Evolutionary conservation across 1,140 invertebrate genomes (phyloP), one percentile per base, ranked within the genome.

Genomic region (Ptiloglossa arizonensis): DNA sequence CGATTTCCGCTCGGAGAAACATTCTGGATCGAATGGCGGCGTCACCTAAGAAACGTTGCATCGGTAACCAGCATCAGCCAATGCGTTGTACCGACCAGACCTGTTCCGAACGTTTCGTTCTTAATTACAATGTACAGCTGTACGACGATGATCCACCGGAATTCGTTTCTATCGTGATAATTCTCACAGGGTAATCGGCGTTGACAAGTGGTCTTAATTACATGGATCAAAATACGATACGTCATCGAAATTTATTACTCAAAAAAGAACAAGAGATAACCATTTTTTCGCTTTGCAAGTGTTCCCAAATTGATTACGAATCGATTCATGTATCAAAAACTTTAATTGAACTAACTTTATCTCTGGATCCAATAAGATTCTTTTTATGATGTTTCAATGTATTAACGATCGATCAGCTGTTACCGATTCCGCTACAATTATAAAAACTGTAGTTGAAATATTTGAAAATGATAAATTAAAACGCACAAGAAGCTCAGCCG

Each of bases 1-100:
- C 46, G 68, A 60, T 77, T 81, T 81, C 80, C 69, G 56, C 67
- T 73, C 46, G 35, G 38, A n/a, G 52, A 27, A 38, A 46, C 27
- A 32, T 24, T 62, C 35, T 22, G n/a, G 48, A 46, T 77, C 67
- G 8, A 77, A 60, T 2, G 22, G 8, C 46, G 46, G 32, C 27
- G 8, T 71, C 19, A 6, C 6, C 11, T n/a, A 50, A 59, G 15
- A 57, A 67, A 17, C 19, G 48, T 13, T 1, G 0, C 0, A n/a
- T 41, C 46, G 24, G 5, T 59, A 48, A 56, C 22, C 22, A 35
- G n/a, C n/a, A 11, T 44, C n/a, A 8, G 27, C 29, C 3, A n/a
- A 19, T 17, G 19, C 19, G 17, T 17, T n/a, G 17, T 17, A 5
- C 5, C 19, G 1, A n/a, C n/a, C 19, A 4, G 9, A 11, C 38